phyloP scores from a whole-genome alignment of 2,888 invertebrate species.

The Tholera decimalis region DNA sequence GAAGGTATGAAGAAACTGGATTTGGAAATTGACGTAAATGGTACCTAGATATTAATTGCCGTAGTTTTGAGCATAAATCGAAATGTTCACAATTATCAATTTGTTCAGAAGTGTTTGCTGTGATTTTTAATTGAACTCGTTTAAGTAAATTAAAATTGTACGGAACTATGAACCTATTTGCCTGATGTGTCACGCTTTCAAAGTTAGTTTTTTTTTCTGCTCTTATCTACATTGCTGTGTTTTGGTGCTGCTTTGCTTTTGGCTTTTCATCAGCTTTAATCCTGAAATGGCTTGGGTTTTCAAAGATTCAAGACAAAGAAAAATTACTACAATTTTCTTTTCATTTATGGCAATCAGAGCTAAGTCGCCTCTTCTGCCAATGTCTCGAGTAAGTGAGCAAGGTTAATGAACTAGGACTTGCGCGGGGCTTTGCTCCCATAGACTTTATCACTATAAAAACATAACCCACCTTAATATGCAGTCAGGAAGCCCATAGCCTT shows the following conservation, averaged over 20 bases:
- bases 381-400: too few species aligned
- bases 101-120: slow-evolving; percentile 27
- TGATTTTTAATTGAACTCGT: slow-evolving; percentile 31
- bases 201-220: background rate
- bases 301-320: background rate
- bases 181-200: background rate
- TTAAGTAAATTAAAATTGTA: slow-evolving; percentile 2
- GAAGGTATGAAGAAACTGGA: slow-evolving; percentile 25
- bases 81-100: slow-evolving; percentile 45
- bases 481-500: too few species aligned
- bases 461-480: too few species aligned
- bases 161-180: slow-evolving; percentile 3
- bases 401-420: too few species aligned
- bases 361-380: too few species aligned
- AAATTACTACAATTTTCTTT: background rate
- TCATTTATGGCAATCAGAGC: too few species aligned
- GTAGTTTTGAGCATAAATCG: too few species aligned
- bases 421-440: too few species aligned
- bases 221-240: background rate
- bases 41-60: background rate
- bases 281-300: background rate
- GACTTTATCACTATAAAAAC: too few species aligned
- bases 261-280: background rate
- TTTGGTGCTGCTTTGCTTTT: background rate
- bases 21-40: slow-evolving; percentile 45